Base-by-base conservation (phyloP, 1,140 invertebrate species). In the Drosophila sp. region DNA sequence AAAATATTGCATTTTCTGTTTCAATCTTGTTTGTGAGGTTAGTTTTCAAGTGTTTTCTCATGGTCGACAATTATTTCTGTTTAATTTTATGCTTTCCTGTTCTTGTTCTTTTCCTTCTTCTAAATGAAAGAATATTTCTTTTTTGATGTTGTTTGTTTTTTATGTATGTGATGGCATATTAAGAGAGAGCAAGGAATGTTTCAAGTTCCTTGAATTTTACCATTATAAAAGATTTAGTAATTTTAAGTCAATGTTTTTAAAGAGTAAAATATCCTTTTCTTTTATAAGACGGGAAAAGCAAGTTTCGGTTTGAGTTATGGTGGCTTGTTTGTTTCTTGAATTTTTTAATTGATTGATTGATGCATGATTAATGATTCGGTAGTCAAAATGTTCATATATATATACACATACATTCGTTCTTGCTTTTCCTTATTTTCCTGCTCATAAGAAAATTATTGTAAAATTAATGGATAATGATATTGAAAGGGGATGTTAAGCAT, bases 391-490 rank as follows among this genome's bases (percentile, higher is more conserved):
- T 72, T 76, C 72, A 50, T 50, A 50, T 50, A 47, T 23, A 10
- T 50, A 25, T 50, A 50, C 27, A 50, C 27, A 50, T 50, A 50
- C 27, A 50, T 50, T 27, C 44, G 66, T 68, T 10, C 71, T 84
- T 84, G 84, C 80, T 79, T 83, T 89, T 89, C 72, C 82, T 66
- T 86, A 30, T 47, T 35, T 58, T 79, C 80, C 84, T 89, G 84
- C 80, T 87, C 77, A 64, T 87, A 84, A 80, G 76, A 89, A 90
- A 89, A 73, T 79, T 79, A 58, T 68, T 50, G 25, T 50, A 10
- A 89, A 35, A 84, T 80, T 89, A 89, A 89, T 89, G 85, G 69
- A 75, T 84, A 70, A 80, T 89, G 84, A 69, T 75, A 84, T 57
- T 57, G n/a, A 32, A 58, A 38, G 56, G 29, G 56, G 2, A 50